phyloP scores from a whole-genome alignment of 2,797 vertebrate species.

The Enteromius paludinosus region DNA sequence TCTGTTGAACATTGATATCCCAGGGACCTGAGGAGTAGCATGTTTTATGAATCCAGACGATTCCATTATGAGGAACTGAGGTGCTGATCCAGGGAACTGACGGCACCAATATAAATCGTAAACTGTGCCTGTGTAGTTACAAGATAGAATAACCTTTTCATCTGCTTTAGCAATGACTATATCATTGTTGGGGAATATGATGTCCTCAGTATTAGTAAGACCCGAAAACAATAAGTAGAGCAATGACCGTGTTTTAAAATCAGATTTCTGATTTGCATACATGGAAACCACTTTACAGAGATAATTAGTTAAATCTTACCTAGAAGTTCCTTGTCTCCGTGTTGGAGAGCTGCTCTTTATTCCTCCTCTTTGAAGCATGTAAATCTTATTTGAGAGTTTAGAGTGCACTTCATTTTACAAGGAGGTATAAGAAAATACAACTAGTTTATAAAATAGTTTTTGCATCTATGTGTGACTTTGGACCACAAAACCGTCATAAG shows the following conservation, averaged over 20 bases:
- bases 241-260: not conserved
- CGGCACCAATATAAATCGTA: constrained; percentile 4
- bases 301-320: not conserved
- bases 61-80: constrained; percentile 18
- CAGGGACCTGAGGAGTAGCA: not conserved
- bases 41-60: not conserved
- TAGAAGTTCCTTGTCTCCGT: not conserved
- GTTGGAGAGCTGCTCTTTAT: not conserved
- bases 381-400: not conserved
- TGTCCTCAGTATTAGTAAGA: not conserved
- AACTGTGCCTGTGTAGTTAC: not conserved
- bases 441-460: too few species aligned
- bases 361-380: not conserved
- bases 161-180: constrained; percentile 10
- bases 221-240: not conserved
- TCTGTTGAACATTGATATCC: not conserved
- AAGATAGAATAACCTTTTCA: not conserved
- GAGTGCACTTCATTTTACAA: not conserved
- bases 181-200: not conserved
- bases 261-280: not conserved
- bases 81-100: constrained; percentile 4
- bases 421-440: not conserved
- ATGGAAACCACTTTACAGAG: not conserved
- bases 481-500: too few species aligned
- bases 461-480: too few species aligned